phyloP scores from a whole-genome alignment of 2,113 vertebrate genomes.

The Ahaetulla prasina region DNA sequence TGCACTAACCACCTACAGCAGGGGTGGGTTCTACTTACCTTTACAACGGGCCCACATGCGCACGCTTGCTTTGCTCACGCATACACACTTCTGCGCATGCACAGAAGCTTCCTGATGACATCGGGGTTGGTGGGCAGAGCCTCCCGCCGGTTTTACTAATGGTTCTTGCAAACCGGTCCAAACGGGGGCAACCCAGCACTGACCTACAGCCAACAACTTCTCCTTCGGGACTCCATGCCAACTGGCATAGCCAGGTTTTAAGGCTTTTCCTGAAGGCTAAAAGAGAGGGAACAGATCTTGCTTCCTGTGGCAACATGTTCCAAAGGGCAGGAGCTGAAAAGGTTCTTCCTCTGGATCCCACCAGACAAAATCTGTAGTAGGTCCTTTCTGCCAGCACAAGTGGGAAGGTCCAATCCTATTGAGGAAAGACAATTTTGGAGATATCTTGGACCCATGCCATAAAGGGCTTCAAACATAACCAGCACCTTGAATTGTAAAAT shows the following conservation, averaged over 20 bases:
- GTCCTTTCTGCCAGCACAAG: neutral
- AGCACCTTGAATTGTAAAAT: neutral
- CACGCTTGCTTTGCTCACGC: too few species aligned
- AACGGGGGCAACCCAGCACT: too few species aligned
- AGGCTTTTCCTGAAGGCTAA: too few species aligned
- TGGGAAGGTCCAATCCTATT: neutral
- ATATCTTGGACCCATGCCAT: neutral
- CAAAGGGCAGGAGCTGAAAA: neutral
- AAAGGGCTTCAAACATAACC: neutral
- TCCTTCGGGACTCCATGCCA: neutral
- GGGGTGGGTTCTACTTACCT: too few species aligned
- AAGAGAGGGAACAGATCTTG: neutral
- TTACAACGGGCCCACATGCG: too few species aligned
- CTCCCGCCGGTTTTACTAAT: too few species aligned
- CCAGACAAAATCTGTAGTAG: neutral
- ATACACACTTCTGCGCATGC: too few species aligned
- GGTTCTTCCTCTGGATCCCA: neutral
- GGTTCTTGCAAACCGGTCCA: too few species aligned
- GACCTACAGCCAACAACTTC: neutral
- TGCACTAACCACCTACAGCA: neutral
- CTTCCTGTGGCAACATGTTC: neutral
- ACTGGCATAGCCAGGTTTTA: too few species aligned
- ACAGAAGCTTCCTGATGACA: too few species aligned
- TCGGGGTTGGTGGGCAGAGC: too few species aligned
- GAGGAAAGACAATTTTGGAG: neutral